These are phyloP conservation scores for Brachyrhaphis roseni DNA, from an alignment of 2,797 vertebrate genomes.

Conservation along the genomic window DNA sequence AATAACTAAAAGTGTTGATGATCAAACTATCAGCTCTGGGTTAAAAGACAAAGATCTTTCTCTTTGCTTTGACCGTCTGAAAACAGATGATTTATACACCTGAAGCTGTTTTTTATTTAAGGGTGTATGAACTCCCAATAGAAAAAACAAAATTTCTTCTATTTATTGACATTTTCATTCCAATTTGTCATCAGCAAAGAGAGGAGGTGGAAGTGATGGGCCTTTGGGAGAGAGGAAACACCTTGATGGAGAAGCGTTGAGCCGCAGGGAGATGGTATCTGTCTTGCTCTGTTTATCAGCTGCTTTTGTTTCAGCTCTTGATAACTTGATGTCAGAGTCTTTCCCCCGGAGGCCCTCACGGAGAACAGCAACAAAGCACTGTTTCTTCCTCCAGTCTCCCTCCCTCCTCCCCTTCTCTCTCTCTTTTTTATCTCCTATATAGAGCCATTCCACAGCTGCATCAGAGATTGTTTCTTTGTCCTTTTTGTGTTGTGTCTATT, in stretches of 20 bases:
- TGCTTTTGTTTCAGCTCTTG: slow-evolving; percentile 70
- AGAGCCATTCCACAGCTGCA: slow-evolving; percentile 61
- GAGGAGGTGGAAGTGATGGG: slow-evolving; percentile 32
- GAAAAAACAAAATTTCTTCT: slow-evolving; percentile 7
- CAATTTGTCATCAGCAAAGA: slow-evolving; percentile 22
- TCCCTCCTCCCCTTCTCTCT: slow-evolving; percentile 23
- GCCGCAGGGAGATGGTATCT: slow-evolving; percentile 67
- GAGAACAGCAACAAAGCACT: slow-evolving; percentile 64
- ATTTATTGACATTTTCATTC: slow-evolving; percentile 31
- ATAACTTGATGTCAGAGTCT: slow-evolving; percentile 65
- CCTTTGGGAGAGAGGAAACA: slow-evolving; percentile 51
- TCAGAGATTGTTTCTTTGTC: slow-evolving; percentile 43
- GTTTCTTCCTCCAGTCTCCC: slow-evolving; percentile 59
- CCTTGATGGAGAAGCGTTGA: slow-evolving; percentile 71
- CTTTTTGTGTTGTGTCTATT: slow-evolving; percentile 49
- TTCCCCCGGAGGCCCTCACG: slow-evolving; percentile 49
- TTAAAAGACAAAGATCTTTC: slow-evolving; percentile 10
- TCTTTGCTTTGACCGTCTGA: slow-evolving; percentile 23
- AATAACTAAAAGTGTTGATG: not conserved
- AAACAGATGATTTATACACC: not conserved
- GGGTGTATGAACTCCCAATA: slow-evolving; percentile 8
- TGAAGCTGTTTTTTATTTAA: slow-evolving; percentile 22
- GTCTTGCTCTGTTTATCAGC: slow-evolving; percentile 65
- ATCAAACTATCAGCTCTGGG: not conserved
- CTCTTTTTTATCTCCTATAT: slow-evolving; percentile 22